Evolutionary conservation across 2,888 invertebrate species (phyloP), one percentile per base, ranked within the genome.

Genomic region (Autographa gamma): DNA sequence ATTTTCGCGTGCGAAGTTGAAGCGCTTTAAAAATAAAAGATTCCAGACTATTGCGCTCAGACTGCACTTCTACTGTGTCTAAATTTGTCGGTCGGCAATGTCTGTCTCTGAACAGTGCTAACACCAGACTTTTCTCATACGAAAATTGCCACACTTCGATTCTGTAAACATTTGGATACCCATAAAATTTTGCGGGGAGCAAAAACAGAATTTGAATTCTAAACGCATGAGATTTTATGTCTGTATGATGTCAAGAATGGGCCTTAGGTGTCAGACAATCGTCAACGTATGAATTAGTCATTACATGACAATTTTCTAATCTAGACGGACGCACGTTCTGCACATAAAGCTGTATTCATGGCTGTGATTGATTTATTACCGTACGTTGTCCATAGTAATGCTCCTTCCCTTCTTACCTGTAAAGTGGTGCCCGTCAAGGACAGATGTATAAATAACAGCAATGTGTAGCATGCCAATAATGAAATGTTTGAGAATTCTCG

Each of bases 361-460:
- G 90, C 85, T 87, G 86, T 86, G 84, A 86, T 86, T 93, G 94
- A 95, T 95, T 94, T 94, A 95, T 94, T 85, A 87, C 87, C 82
- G 78, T 84, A 81, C 82, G 89, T 84, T 88, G 89, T 82, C 89
- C 92, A 94, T 93, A 92, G 88, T 92, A 93, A 93, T 91, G 88
- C 86, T 90, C 85, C 86, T 86, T 85, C 87, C 84, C 81, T 84
- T 80, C 81, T 73, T 78, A 76, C 80, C 72, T 78, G 80, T 63
- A 72, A 66, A 68, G 69, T 63, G 62, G 63, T 64, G 31, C 59
- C 62, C 34, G 85, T 74, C 76, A 78, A 75, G 86, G 81, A 65
- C 70, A 72, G 73, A 63, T 25, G 62, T 52, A 76, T 71, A 80
- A 66, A 70, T 62, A 66, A 67, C 64, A 68, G 63, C 63, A 74